Conservation (phyloP, 2,113 vertebrate species). For the Acrocephalus arundinaceus region DNA sequence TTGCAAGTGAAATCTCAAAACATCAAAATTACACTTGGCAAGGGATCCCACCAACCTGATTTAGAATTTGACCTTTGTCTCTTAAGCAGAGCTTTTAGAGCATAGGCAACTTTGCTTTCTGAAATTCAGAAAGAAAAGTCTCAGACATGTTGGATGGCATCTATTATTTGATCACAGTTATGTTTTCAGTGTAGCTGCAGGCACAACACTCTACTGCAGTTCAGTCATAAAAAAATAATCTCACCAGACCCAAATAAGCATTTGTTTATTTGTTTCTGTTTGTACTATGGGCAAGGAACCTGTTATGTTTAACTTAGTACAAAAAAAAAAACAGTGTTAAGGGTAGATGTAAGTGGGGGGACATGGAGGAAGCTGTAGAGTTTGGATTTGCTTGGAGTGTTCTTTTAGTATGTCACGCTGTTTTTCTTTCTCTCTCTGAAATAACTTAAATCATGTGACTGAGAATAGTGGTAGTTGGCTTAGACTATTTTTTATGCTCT, state of each 20-base stretch:
- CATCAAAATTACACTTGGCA: neutral
- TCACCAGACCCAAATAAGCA: neutral
- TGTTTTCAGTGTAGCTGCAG: neutral
- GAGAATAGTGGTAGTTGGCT: neutral
- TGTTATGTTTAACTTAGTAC: neutral
- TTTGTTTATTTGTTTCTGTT: neutral
- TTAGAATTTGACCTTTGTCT: neutral
- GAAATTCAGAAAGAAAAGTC: neutral
- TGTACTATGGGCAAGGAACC: neutral
- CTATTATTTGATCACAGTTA: accelerated
- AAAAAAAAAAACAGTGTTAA: neutral
- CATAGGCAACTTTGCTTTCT: neutral
- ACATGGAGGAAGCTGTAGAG: neutral
- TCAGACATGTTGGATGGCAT: neutral
- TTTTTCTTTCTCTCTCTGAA: neutral
- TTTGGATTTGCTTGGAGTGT: neutral
- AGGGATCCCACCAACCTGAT: neutral
- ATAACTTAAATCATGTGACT: neutral
- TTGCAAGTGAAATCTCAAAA: neutral
- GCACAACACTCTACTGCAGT: neutral
- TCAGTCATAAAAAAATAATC: neutral
- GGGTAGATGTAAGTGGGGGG: accelerated
- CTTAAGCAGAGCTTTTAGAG: neutral
- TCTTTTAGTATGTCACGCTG: neutral
- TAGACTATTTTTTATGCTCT: neutral